Evolutionary conservation across 2,797 vertebrate genomes (phyloP).

Genomic region (Typhlichthys eigenmanni): DNA sequence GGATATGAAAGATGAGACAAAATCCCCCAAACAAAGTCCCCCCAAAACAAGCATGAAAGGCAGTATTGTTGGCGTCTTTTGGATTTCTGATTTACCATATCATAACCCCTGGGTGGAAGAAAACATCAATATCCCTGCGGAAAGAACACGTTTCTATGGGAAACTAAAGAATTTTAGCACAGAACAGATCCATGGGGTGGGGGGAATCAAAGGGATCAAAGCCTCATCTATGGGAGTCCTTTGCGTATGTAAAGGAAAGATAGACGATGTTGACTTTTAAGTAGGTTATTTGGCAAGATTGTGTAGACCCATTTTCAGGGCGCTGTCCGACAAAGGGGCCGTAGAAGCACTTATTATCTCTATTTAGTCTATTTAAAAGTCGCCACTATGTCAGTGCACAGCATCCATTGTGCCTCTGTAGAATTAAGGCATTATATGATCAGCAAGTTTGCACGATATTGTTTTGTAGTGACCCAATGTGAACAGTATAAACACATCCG

Average conservation of each 20-base stretch:
- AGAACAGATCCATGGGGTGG: constrained; percentile 87
- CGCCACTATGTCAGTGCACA: too few relatives aligned
- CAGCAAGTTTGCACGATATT: not conserved
- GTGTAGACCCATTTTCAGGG: constrained; percentile 61
- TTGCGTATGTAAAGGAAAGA: constrained; percentile 88
- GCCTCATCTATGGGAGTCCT: constrained; percentile 82
- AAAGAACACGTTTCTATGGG: constrained; percentile 98
- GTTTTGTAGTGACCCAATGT: not conserved
- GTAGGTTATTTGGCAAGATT: constrained; percentile 77
- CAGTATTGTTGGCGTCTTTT: constrained; percentile 90
- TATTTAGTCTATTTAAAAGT: not conserved
- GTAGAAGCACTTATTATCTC: constrained; percentile 47
- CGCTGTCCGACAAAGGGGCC: constrained; percentile 66
- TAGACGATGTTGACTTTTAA: constrained; percentile 90
- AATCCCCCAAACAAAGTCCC: constrained; percentile 64
- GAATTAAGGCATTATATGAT: not conserved
- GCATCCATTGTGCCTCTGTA: not conserved
- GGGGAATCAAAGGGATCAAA: constrained; percentile 92
- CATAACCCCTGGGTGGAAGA: constrained; percentile 98
- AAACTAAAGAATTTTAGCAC: constrained; percentile 95
- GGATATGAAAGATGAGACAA: constrained; percentile 78
- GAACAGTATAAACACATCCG: not conserved
- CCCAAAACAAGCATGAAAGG: constrained; percentile 83
- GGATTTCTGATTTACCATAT: constrained; percentile 98
- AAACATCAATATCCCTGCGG: constrained; percentile 98